Conservation (phyloP, 1,140 invertebrate genomes). For the Acyrthosiphon pisum region DNA sequence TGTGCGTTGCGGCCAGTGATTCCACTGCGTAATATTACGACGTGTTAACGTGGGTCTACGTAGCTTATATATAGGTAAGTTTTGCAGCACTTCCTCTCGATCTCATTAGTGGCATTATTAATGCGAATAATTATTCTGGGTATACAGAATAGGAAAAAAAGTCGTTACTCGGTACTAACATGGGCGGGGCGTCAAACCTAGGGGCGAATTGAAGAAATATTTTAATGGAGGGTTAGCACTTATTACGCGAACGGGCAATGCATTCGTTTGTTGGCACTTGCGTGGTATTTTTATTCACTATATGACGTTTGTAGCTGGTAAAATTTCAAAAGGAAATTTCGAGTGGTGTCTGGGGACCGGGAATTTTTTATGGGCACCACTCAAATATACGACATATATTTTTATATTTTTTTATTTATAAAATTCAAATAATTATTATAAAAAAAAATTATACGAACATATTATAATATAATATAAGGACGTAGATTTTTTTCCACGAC, state of each 20-base stretch:
- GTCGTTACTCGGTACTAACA: slow-evolving; percentile 19
- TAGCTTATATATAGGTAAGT: background rate
- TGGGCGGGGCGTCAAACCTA: slow-evolving; percentile 41
- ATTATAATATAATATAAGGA: background rate
- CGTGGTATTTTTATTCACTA: background rate
- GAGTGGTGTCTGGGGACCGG: background rate
- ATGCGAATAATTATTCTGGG: slow-evolving; percentile 22
- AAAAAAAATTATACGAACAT: background rate
- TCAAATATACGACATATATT: background rate
- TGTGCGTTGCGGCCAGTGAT: background rate
- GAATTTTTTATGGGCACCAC: background rate
- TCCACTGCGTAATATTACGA: background rate
- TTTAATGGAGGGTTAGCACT: slow-evolving; percentile 56
- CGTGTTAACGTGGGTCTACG: background rate
- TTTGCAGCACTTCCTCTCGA: background rate
- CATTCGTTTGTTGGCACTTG: background rate
- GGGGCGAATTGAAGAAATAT: slow-evolving; percentile 45
- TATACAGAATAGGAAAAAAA: slow-evolving; percentile 26
- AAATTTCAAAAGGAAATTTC: slow-evolving; percentile 44
- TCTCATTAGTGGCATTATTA: slow-evolving; percentile 28
- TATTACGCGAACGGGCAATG: slow-evolving; percentile 17
- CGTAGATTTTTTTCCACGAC: background rate
- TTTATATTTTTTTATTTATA: background rate
- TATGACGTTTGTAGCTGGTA: background rate
- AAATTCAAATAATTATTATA: background rate